These are phyloP conservation scores for Neotoma lepida DNA, from an alignment of 2,113 vertebrate genomes.

Conservation along the genomic window DNA sequence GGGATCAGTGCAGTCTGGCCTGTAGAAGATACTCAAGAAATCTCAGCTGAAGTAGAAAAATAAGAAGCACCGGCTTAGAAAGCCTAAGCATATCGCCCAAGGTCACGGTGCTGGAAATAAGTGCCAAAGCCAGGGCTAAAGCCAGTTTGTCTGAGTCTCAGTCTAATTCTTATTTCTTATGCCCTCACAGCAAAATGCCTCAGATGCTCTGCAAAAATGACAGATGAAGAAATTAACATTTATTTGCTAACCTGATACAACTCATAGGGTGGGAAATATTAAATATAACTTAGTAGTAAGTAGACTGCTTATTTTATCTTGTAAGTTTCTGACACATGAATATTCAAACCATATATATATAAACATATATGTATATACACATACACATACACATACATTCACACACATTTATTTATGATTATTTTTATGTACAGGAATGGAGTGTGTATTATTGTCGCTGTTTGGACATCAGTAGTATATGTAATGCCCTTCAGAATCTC, in stretches of 20 bases:
- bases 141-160: slow-evolving; percentile 3
- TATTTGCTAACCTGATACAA: neutral
- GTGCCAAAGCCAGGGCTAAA: slow-evolving; percentile 30
- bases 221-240: neutral
- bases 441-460: neutral
- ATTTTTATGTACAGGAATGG: neutral
- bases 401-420: neutral
- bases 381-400: neutral
- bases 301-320: slow-evolving; percentile 1
- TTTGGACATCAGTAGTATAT: neutral
- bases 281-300: slow-evolving; percentile 28
- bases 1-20: neutral
- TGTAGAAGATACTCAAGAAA: slow-evolving; percentile 73
- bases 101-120: slow-evolving; percentile 52
- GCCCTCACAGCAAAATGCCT: neutral
- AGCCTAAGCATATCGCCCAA: slow-evolving; percentile 48
- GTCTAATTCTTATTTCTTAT: slow-evolving; percentile 33
- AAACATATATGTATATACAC: neutral
- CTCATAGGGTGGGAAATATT: neutral
- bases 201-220: neutral
- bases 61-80: slow-evolving; percentile 16
- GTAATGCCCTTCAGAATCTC: neutral
- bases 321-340: neutral
- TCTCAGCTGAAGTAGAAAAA: slow-evolving; percentile 63
- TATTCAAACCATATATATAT: neutral